phyloP scores from a whole-genome alignment of 2,113 vertebrate species.

The Solea senegalensis region DNA sequence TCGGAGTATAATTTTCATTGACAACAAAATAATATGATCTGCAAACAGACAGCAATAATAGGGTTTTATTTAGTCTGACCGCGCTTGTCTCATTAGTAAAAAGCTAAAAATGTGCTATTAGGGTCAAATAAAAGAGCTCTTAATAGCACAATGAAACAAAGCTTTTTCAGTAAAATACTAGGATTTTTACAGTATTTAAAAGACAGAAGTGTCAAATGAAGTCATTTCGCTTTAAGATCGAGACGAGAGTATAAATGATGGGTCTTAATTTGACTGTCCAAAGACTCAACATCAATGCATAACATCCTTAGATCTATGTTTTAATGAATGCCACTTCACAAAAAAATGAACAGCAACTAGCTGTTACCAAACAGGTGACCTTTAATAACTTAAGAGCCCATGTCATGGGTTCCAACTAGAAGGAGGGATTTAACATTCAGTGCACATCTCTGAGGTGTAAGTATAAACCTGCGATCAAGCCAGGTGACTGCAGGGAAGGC shows the following conservation, averaged over 20 bases:
- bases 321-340: too few relatives aligned
- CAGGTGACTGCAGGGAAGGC: conserved; percentile 69
- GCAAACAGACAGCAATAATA: neutral
- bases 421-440: conserved; percentile 59
- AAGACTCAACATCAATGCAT: too few relatives aligned
- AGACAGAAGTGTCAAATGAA: too few relatives aligned
- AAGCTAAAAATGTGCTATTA: too few relatives aligned
- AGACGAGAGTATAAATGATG: too few relatives aligned
- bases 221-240: too few relatives aligned
- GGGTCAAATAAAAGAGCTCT: too few relatives aligned
- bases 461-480: conserved; percentile 56
- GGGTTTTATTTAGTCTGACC: neutral
- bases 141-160: too few relatives aligned
- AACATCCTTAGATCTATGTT: too few relatives aligned
- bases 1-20: neutral
- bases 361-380: conserved; percentile 10
- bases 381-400: conserved; percentile 41
- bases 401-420: conserved; percentile 36
- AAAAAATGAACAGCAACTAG: neutral
- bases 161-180: too few relatives aligned
- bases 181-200: too few relatives aligned
- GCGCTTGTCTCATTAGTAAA: neutral
- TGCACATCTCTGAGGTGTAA: conserved; percentile 55
- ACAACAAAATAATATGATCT: conserved; percentile 10
- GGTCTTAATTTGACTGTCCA: too few relatives aligned